These are phyloP conservation scores for Tricholaema leucomelas DNA, from an alignment of 2,113 vertebrate genomes.

Conservation along the genomic window DNA sequence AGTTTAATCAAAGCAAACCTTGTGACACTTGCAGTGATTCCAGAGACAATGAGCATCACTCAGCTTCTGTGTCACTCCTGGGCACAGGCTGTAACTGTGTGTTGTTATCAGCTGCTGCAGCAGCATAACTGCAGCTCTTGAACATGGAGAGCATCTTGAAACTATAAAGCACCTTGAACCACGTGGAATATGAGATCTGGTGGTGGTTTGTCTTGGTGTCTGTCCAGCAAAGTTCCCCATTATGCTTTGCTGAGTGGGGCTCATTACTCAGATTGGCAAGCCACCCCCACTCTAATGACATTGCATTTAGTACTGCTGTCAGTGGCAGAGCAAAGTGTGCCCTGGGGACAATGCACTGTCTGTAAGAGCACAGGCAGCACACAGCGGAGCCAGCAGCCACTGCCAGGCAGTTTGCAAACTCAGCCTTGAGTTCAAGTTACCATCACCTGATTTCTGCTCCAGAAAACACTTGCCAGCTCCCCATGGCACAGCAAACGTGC, in stretches of 20 bases:
- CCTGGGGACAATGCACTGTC: background rate
- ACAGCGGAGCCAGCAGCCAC: background rate
- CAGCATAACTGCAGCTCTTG: background rate
- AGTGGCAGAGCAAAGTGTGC: background rate
- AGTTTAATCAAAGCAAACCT: background rate
- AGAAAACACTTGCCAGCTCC: background rate
- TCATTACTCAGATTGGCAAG: background rate
- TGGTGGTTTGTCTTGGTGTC: background rate
- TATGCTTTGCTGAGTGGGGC: background rate
- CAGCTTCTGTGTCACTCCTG: background rate
- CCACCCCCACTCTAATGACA: background rate
- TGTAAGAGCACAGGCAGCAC: background rate
- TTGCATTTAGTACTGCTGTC: background rate
- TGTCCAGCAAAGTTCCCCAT: background rate
- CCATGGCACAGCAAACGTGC: fast-evolving
- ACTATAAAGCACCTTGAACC: background rate
- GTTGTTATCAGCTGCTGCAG: background rate
- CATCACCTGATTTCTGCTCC: background rate
- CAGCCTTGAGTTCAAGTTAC: background rate
- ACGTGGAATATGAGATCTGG: background rate
- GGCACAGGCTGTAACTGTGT: background rate
- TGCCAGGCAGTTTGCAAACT: background rate
- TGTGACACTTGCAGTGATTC: background rate
- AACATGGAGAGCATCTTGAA: too few relatives aligned
- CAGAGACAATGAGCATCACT: background rate